phyloP scores from a whole-genome alignment of 1,140 invertebrate genomes.

The Linepithema humile region DNA sequence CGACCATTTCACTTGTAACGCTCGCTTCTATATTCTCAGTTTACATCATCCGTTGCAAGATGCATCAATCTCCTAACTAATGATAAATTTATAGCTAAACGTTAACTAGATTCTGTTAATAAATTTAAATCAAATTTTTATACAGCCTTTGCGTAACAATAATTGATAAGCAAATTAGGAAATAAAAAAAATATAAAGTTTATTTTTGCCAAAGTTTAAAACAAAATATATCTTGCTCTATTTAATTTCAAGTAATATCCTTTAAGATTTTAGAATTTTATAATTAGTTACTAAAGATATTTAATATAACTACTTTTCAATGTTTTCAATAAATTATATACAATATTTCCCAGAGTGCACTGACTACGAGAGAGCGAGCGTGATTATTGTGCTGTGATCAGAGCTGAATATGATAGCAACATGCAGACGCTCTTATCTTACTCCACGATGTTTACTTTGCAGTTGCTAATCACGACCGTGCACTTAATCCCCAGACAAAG shows the following conservation, averaged over 20 bases:
- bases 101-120: not conserved
- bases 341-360: not conserved
- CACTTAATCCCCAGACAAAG: constrained; percentile 17
- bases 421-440: not conserved
- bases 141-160: too few species aligned
- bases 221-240: too few species aligned
- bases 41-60: not conserved
- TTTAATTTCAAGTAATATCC: too few species aligned
- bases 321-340: not conserved
- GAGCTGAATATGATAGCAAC: not conserved
- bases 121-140: too few species aligned
- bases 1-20: not conserved
- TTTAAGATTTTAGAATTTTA: not conserved
- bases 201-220: too few species aligned
- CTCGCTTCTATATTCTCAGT: not conserved
- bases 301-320: not conserved
- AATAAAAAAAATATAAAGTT: too few species aligned
- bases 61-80: not conserved
- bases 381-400: not conserved
- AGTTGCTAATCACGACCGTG: constrained; percentile 22
- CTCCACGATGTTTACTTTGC: constrained; percentile 24
- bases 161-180: too few species aligned
- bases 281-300: not conserved
- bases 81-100: not conserved
- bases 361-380: not conserved